Base-by-base conservation (phyloP, 2,888 invertebrate genomes). In the Nomada ruficornis region DNA sequence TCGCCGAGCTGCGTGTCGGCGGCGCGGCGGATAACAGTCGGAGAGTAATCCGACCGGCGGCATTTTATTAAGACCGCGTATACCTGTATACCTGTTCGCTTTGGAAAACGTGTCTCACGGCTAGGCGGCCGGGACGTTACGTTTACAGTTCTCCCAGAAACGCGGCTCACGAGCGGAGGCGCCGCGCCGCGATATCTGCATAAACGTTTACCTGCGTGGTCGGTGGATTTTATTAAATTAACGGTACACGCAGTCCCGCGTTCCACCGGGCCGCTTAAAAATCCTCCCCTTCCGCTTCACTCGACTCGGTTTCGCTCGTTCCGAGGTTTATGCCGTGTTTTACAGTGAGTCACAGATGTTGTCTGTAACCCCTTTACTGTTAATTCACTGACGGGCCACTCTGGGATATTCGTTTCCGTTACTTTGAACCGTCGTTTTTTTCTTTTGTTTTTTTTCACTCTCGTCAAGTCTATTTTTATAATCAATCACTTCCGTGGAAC, bases 31-130 rank as follows among this genome's bases (percentile, higher is more conserved):
- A 11, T 15, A 70, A 42, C 69, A 36, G 77, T 77, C 69, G 73
- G 62, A 55, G 63, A 72, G 74, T 79, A 85, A 82, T 85, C 79
- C 79, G 82, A 85, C 69, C 85, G 71, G 73, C 77, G 83, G 74
- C 68, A 80, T 83, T 85, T 86, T 85, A 86, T 83, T 72, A 72
- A 83, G 68, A 54, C 71, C 59, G 29, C 84, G 67, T 26, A 26
- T 67, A 60, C 23, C 15, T 18, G 18, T 18, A 62, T 75, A 71
- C 67, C 75, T 64, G 80, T 63, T 78, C 69, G 69, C 65, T 63
- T 85, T 52, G 78, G 68, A 82, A 36, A 36, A 86, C 83, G 79
- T 77, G 82, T 80, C 89, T 88, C 84, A 86, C 86, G 84, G 77
- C 72, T 80, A 74, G 85, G 18, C 64, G 26, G 5, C 57, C 78